A percentile compares a stretch with the other conserved stretches of the same genome.
phyloP scores from a whole-genome alignment of 2,113 vertebrate genomes.

The Caloenas nicobarica region DNA sequence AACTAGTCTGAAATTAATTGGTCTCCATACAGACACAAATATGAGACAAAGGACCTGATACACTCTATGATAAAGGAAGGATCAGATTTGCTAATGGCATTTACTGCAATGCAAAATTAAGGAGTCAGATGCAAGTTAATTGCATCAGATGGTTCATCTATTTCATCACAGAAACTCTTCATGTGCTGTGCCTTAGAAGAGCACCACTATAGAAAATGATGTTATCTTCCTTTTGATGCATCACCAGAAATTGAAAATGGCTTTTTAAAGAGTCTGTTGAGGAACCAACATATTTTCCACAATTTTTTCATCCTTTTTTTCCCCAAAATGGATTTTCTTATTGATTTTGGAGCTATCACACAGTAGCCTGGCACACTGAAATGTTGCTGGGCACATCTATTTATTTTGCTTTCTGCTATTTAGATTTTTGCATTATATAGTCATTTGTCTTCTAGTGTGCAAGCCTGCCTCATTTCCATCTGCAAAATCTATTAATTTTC shows the following conservation, averaged over 20 bases:
- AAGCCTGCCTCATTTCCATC: neutral
- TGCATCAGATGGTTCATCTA: neutral
- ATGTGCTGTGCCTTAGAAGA: neutral
- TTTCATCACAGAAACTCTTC: neutral
- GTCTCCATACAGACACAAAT: neutral
- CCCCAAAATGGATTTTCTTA: constrained; percentile 11
- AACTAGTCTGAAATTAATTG: neutral
- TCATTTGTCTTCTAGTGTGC: neutral
- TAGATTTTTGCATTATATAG: constrained; percentile 2
- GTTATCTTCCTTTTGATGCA: constrained; percentile 10
- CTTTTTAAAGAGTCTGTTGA: neutral
- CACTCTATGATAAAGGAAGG: neutral
- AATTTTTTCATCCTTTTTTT: neutral
- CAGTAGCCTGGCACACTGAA: neutral
- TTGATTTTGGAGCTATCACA: constrained; percentile 20
- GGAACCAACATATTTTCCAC: neutral
- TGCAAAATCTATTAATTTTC: neutral
- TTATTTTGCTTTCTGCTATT: neutral
- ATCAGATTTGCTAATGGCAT: constrained; percentile 17
- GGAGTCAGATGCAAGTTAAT: constrained; percentile 22
- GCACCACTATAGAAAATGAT: neutral
- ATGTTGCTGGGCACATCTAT: neutral
- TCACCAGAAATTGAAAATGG: constrained; percentile 22
- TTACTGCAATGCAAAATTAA: constrained; percentile 30
- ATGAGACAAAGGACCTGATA: neutral